phyloP scores from a whole-genome alignment of 2,113 vertebrate species.

The Dinomys branickii region DNA sequence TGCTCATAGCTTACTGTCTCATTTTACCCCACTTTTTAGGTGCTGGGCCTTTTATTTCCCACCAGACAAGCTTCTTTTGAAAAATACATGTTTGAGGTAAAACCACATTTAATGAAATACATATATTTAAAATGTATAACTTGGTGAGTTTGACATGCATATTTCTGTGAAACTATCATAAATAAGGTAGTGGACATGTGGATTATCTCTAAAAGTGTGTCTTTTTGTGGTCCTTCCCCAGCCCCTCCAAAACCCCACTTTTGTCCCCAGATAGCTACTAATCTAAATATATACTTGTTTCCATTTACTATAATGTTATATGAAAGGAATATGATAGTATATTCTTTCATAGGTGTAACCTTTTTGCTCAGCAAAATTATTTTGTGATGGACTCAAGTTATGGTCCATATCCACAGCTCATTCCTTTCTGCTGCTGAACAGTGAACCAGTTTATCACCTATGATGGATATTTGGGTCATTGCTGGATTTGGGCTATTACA shows the following conservation, averaged over 20 bases:
- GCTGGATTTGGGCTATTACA: too few relatives aligned
- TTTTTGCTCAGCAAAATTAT: too few relatives aligned
- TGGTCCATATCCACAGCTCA: fast-evolving
- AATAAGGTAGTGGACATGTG: fast-evolving
- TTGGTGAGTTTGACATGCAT: too few relatives aligned
- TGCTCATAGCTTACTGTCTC: fast-evolving
- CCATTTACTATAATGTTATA: background rate
- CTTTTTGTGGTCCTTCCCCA: background rate
- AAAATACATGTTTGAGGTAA: background rate
- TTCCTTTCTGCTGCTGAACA: fast-evolving
- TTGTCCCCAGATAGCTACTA: too few relatives aligned
- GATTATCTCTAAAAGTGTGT: background rate
- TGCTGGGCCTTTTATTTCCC: background rate
- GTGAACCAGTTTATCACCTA: background rate
- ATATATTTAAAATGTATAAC: fast-evolving
- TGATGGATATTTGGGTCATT: background rate
- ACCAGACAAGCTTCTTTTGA: background rate
- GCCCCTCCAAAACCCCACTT: background rate
- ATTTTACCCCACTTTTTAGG: fast-evolving
- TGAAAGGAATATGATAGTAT: fast-evolving
- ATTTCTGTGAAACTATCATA: background rate
- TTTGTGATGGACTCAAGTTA: fast-evolving
- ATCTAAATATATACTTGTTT: too few relatives aligned
- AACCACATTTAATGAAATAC: too few relatives aligned
- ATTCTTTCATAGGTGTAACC: fast-evolving